Base-by-base conservation (phyloP, 2,888 invertebrate species). In the Idaea biselata region DNA sequence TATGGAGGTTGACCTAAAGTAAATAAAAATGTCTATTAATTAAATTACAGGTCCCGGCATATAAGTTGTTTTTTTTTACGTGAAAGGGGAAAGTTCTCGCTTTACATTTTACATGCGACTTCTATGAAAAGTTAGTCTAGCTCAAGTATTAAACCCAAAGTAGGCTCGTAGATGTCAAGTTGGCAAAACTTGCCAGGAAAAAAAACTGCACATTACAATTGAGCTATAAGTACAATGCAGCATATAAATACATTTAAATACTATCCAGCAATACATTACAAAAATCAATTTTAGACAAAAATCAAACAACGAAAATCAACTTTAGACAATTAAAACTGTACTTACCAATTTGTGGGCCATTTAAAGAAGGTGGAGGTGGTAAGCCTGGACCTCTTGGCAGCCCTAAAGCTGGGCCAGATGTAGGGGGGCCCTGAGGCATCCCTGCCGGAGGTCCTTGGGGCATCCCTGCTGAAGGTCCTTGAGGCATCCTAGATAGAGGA, bases 1-100 rank as follows among this genome's bases (percentile, higher is more conserved):
- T 74, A 80, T 66, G 75, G 61, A 66, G 76, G 61, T 64, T 74
- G 78, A 44, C 61, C 63, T 63, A 70, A 71, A 58, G 62, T 61
- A 44, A 8, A 25, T 25, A 25, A 25, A 25, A 25, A 5, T 25
- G 25, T 3, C 25, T 25, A 25, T 3, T 25, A n/a, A n/a, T n/a
- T n/a, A n/a, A n/a, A n/a, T n/a, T n/a, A n/a, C n/a, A n/a, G n/a
- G n/a, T n/a, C n/a, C n/a, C n/a, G n/a, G n/a, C n/a, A n/a, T n/a
- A n/a, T n/a, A n/a, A n/a, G n/a, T n/a, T n/a, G n/a, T n/a, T n/a
- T n/a, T n/a, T n/a, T n/a, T n/a, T n/a, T n/a, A n/a, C n/a, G n/a
- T n/a, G n/a, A n/a, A n/a, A n/a, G n/a, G n/a, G n/a, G n/a, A n/a
- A n/a, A n/a, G n/a, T n/a, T n/a, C n/a, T n/a, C n/a, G n/a, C n/a